A percentile compares a stretch with the other conserved stretches of the same genome.
These are phyloP conservation scores for Acanthisitta chloris DNA, from an alignment of 2,113 vertebrate genomes.

Conservation along the genomic window DNA sequence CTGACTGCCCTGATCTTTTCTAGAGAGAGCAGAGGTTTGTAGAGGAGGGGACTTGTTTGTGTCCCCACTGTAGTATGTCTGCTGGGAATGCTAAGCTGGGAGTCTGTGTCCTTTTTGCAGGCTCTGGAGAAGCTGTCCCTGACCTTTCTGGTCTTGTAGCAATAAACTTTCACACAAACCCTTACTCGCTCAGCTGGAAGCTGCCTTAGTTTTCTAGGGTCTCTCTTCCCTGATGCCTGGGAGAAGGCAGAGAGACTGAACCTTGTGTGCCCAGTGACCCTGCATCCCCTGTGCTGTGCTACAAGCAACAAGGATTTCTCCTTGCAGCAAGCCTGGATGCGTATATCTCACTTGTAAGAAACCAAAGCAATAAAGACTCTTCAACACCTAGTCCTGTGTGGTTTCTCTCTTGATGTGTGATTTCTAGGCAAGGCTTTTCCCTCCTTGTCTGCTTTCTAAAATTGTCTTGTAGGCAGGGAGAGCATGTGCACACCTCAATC, in stretches of 20 bases:
- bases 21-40: background rate
- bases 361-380: conserved; percentile 55
- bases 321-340: background rate
- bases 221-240: background rate
- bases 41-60: background rate
- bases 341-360: background rate
- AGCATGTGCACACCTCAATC: background rate
- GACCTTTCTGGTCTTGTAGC: background rate
- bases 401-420: background rate
- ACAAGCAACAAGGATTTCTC: background rate
- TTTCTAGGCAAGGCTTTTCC: background rate
- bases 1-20: background rate
- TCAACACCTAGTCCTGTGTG: background rate
- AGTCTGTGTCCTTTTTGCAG: background rate
- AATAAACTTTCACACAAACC: background rate
- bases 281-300: background rate
- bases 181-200: background rate
- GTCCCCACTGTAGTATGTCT: background rate
- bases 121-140: background rate
- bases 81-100: background rate
- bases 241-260: background rate
- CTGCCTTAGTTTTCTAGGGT: background rate
- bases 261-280: background rate
- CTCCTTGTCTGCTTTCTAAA: background rate
- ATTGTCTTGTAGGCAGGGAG: background rate